Conservation (phyloP, 2,888 invertebrate species). For the Limnephilus lunatus region DNA sequence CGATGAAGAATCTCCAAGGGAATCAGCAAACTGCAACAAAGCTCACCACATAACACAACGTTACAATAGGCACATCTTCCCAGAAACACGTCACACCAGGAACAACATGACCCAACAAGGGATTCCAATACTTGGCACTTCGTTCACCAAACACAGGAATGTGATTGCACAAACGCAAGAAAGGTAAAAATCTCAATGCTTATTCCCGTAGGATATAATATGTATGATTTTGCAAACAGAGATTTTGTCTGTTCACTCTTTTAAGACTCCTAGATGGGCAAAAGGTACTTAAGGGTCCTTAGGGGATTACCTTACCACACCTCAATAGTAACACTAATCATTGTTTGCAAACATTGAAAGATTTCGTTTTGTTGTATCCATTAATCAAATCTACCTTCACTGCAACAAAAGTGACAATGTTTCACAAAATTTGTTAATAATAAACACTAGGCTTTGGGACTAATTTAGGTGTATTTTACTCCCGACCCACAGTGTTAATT, state of each 20-base stretch:
- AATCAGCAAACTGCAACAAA: not conserved
- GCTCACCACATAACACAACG: conserved; percentile 6
- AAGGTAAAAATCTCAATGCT: not conserved
- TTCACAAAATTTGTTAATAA: not conserved
- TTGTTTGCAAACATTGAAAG: conserved; percentile 14
- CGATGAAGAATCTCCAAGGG: not conserved
- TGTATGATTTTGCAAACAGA: not conserved
- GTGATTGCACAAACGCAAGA: not conserved
- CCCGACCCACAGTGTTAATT: not conserved
- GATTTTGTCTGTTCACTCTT: no score
- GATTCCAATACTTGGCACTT: not conserved
- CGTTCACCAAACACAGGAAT: not conserved
- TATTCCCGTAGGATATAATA: not conserved
- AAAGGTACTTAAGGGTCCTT: not conserved
- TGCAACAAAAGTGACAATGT: not conserved
- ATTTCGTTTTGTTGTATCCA: conserved; percentile 1
- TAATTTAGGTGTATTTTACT: not conserved
- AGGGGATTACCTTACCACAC: not conserved
- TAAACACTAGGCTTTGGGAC: not conserved
- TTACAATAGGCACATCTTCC: not conserved
- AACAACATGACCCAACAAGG: not conserved
- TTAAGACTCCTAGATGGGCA: no score
- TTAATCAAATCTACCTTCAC: not conserved
- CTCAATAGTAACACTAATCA: not conserved
- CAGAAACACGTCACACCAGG: not conserved